These are phyloP conservation scores for Craseonycteris thonglongyai DNA, from an alignment of 2,113 vertebrate species.

Conservation along the genomic window DNA sequence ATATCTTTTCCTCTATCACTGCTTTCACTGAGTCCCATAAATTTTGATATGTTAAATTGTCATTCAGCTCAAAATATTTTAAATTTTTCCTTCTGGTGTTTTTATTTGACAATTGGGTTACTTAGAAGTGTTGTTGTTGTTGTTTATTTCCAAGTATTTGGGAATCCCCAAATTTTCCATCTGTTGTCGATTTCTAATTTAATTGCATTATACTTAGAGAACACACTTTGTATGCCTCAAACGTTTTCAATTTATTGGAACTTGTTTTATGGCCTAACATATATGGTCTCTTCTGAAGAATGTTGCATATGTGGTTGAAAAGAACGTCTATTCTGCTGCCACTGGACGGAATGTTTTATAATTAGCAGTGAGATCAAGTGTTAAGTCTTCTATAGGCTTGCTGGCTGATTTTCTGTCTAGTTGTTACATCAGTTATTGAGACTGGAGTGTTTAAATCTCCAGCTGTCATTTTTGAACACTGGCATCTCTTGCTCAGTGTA, in stretches of 20 bases:
- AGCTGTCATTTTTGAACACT: neutral
- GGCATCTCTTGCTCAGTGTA: neutral
- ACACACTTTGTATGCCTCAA: neutral
- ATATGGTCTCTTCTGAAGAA: neutral
- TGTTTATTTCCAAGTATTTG: neutral
- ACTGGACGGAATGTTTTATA: neutral
- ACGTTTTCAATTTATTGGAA: constrained; percentile 21
- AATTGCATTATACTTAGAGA: neutral
- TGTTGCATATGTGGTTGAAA: neutral
- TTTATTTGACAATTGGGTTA: neutral
- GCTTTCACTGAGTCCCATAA: neutral
- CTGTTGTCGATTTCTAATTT: constrained; percentile 29
- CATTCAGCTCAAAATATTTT: neutral
- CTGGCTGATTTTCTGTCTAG: neutral
- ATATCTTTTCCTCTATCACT: neutral
- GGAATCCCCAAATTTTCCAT: neutral
- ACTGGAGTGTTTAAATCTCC: neutral
- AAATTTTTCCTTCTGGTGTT: neutral
- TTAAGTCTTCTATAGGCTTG: neutral
- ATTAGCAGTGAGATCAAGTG: neutral
- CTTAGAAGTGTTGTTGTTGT: constrained; percentile 12
- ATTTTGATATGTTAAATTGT: neutral
- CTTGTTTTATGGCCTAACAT: neutral
- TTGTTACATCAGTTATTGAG: neutral
- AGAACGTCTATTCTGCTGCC: neutral